Evolutionary conservation across 1,140 invertebrate genomes (phyloP), one percentile per base, ranked within the genome.

Genomic region (Archivesica marissinica): DNA sequence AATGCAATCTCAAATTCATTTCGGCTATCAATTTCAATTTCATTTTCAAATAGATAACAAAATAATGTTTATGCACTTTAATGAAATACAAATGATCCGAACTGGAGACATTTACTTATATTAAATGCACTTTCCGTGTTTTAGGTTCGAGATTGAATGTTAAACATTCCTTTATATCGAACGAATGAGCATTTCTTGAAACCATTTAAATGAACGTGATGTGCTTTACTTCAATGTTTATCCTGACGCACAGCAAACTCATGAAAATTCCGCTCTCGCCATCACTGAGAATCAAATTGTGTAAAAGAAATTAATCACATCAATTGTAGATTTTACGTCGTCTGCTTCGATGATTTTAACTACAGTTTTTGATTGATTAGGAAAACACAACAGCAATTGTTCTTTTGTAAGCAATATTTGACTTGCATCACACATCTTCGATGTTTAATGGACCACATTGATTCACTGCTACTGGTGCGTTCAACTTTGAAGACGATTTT

Each of bases 131-230:
- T 70, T 70, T 44, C 38, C 66, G 7, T 44, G 66, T 70, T 44
- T 35, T 38, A 41, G 13, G 47, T 11, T 35, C 15, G 25, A 41
- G 47, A 9, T 44, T 11, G 28, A 25, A 70, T 38, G 30, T 70
- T 11, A 44, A 70, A 41, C 20, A 23, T 70, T 44, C 66, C 23
- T 25, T 25, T 25, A 70, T 44, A 70, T 25, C 41, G 23, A 6
- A 15, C n/a, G 6, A 70, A 70, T 39, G 47, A 70, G 47, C n/a
- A 44, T n/a, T 38, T 17, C n/a, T 70, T 28, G n/a, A 70, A 44
- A 70, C 25, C 66, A 70, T 23, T 47, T 25, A 70, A 70, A 70
- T 44, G 47, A 70, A 70, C 41, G 66, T 70, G 38, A 70, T 44
- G 66, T 70, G 33, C 15, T 33, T 2, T n/a, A n/a, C n/a, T 64